Evolutionary conservation across 1,140 invertebrate species (phyloP).

Genomic region (Brachionus asplanchnoidis): DNA sequence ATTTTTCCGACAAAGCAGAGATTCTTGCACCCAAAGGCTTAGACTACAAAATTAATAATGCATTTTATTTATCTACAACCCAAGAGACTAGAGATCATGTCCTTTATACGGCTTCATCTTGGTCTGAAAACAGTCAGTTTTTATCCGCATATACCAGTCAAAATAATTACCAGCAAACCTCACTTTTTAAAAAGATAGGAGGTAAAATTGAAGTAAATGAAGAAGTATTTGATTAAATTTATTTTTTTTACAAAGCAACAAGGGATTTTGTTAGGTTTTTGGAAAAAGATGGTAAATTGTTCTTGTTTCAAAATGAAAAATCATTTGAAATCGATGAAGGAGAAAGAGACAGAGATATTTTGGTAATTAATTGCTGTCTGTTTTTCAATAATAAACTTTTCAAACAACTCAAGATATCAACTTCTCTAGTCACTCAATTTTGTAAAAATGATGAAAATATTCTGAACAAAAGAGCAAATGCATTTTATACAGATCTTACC

Average conservation of each 20-base stretch:
- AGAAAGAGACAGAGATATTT: conserved; percentile 31
- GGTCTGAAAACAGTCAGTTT: conserved; percentile 28
- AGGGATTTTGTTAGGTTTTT: conserved; percentile 23
- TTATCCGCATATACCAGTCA: conserved; percentile 8
- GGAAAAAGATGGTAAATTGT: neutral
- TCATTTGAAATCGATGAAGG: conserved; percentile 36
- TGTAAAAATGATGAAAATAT: conserved; percentile 38
- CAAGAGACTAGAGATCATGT: neutral
- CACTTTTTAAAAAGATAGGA: conserved; percentile 20
- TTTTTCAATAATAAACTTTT: no score
- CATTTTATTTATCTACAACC: conserved; percentile 7
- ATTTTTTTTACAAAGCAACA: neutral
- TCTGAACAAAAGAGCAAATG: neutral
- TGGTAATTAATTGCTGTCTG: neutral
- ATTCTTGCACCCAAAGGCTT: neutral
- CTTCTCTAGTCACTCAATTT: conserved; percentile 26
- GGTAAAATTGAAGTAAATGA: neutral
- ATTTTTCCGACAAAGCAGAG: neutral
- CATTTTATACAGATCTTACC: conserved; percentile 14
- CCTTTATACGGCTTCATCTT: conserved; percentile 26
- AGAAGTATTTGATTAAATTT: neutral
- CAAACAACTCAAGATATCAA: neutral
- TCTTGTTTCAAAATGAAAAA: conserved; percentile 33
- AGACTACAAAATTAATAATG: neutral
- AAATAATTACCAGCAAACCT: neutral